Conservation (phyloP, 2,113 vertebrate species). For the Limnothrissa miodon region DNA sequence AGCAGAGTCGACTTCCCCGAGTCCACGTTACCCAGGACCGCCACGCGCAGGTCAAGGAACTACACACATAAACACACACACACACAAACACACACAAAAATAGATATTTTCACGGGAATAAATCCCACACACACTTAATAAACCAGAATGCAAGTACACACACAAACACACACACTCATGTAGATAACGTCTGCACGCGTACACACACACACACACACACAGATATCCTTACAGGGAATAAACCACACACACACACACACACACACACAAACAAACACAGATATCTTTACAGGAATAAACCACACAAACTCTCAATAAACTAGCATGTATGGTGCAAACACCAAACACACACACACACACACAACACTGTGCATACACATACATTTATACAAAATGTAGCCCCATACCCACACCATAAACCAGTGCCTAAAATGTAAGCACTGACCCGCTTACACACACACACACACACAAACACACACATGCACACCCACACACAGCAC, state of each 20-base stretch:
- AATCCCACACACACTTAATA: background rate
- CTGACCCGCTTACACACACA: background rate
- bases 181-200: no score
- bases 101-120: no score
- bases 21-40: constrained; percentile 93
- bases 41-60: constrained; percentile 96
- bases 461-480: background rate
- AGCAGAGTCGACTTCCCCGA: constrained; percentile 92
- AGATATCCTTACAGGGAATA: no score
- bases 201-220: background rate
- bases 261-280: background rate
- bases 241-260: no score
- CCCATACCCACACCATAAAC: no score
- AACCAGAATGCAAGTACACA: no score
- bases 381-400: constrained; percentile 55
- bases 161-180: no score
- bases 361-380: background rate
- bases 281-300: background rate
- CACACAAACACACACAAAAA: background rate
- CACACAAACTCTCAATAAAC: background rate
- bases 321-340: no score
- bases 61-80: constrained; percentile 54
- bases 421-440: no score
- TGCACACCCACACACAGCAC: background rate
- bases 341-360: background rate